Evolutionary conservation across 2,113 vertebrate species (phyloP).

Genomic region (Lepidothrix coronata): DNA sequence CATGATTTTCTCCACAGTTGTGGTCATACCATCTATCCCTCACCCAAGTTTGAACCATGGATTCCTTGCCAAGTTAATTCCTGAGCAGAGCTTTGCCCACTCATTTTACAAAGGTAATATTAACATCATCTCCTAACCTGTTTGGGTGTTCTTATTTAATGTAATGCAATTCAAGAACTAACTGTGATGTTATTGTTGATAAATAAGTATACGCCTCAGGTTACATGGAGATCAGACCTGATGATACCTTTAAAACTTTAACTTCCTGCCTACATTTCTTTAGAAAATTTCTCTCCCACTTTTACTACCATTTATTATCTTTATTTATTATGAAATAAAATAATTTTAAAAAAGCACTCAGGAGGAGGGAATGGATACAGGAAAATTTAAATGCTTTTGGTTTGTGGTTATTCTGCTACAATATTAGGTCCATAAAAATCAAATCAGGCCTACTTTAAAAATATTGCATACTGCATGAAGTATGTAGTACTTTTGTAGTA

Average conservation of each 20-base stretch:
- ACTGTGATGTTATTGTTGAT: slow-evolving; percentile 54
- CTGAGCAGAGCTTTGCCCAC: slow-evolving; percentile 82
- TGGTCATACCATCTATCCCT: slow-evolving; percentile 83
- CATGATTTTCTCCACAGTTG: slow-evolving; percentile 82
- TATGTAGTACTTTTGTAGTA: neutral
- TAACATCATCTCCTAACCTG: slow-evolving; percentile 69
- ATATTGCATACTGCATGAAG: neutral
- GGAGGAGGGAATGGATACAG: neutral
- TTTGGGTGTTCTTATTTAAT: slow-evolving; percentile 69
- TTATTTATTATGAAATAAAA: neutral
- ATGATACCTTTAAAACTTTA: slow-evolving; percentile 36
- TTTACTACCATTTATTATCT: neutral
- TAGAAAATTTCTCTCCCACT: slow-evolving; percentile 12
- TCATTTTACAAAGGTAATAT: slow-evolving; percentile 85
- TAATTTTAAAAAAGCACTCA: neutral
- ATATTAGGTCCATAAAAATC: neutral
- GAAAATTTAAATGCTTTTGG: neutral
- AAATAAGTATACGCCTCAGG: slow-evolving; percentile 60
- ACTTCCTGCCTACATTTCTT: slow-evolving; percentile 18
- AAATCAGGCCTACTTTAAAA: neutral
- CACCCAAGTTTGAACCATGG: slow-evolving; percentile 84
- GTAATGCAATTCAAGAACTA: slow-evolving; percentile 56
- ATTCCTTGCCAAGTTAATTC: slow-evolving; percentile 85
- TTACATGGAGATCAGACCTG: slow-evolving; percentile 66
- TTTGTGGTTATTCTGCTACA: slow-evolving; percentile 11